Base-by-base conservation (phyloP, 2,888 invertebrate genomes). In the Argyresthia albistria region DNA sequence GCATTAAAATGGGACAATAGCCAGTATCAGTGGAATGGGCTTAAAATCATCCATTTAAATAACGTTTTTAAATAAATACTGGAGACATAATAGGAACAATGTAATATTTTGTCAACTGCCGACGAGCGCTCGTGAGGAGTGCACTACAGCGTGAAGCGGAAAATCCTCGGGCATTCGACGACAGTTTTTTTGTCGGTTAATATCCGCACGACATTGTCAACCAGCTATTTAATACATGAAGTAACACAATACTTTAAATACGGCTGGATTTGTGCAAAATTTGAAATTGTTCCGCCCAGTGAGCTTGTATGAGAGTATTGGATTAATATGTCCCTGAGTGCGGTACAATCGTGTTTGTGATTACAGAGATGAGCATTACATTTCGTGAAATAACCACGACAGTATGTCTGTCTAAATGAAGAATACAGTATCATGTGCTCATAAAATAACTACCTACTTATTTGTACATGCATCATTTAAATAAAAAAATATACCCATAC, bases 21-120 rank as follows among this genome's bases (percentile, higher is more conserved):
- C 59, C n/a, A 61, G 71, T 71, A 78, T 81, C 77, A 73, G 69
- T 67, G 74, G 77, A 75, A 77, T 73, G 73, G 76, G 86, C 80
- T 87, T 84, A 86, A 80, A 84, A 81, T 86, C 86, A 87, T 84
- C 80, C 83, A 86, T 86, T 86, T 86, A 84, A 86, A 86, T 86
- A 84, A 83, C 81, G 78, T 86, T 87, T 86, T 86, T 86, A 87
- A 87, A 87, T 86, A 87, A 87, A 87, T 87, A 87, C 84, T 73
- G 72, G 65, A 70, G 69, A 78, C 77, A 86, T 86, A 86, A 87
- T 84, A 86, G 84, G 82, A 78, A 87, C 87, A 87, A 87, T 86
- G 76, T 80, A 84, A 87, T 87, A 87, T 87, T 87, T 86, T 87
- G 87, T 87, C 87, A 87, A 87, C 87, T 87, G 87, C 78, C 80